Evolutionary conservation across 64 coral and sea anemone species (phyloP), one percentile per base, ranked within the genome.

Genomic region (Actinia tenebrosa): DNA sequence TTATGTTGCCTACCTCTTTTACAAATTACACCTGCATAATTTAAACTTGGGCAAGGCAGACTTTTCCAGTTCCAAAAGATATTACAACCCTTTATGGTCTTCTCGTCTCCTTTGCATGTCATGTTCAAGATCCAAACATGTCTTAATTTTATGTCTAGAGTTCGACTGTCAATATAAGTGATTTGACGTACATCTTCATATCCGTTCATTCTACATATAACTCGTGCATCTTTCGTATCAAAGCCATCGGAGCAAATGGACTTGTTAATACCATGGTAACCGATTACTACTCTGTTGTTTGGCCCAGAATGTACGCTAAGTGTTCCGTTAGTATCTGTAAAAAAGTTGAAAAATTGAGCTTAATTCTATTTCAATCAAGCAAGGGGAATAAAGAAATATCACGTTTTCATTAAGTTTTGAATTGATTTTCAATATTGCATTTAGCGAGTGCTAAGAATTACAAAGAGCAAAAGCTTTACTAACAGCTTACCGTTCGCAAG

Each of bases 181-280:
- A 68, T 68, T n/a, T 79, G 27, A 44, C 10, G 5, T 45, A 44
- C 77, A 47, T 79, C 45, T 3, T 19, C 18, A 79, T 79, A 79
- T 79, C 77, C 77, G 0, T 45, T 16, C 77, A 79, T 79, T 79
- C 77, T 43, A 79, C 77, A 79, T 14, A 79, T 79, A 11, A 79
- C 77, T 79, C 45, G 30, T 47, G 45, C 77, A 79, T 79, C 30
- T 18, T 43, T 19, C 3, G 0, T 3, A 47, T 68, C 7, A 22
- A 42, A 47, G 42, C 77, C 77, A 43, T 44, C 7, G 77, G 3
- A 44, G 43, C 77, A 79, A 20, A 68, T 68, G 2, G 64, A 68
- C 22, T 20, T 68, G 3, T 68, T 68, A 68, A 6, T 22, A 68
- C 64, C 64, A 9, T 68, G 3, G 0, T 22, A n/a, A 4, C 22